Base-by-base conservation (phyloP, 2,113 vertebrate genomes). In the Micronycteris hirsuta region DNA sequence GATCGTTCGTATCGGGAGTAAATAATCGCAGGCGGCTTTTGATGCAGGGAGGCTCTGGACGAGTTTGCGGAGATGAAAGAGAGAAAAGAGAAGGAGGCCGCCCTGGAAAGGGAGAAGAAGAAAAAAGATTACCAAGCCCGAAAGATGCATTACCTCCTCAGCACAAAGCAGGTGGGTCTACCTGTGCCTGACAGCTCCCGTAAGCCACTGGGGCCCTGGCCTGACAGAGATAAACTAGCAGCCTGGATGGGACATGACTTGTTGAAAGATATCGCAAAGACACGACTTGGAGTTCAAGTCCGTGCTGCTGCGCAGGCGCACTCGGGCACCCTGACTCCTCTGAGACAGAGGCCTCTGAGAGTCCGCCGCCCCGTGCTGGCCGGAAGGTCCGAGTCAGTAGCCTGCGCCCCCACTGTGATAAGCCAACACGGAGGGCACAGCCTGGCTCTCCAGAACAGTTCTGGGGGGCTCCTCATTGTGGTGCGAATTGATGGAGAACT, bases 111-210 rank as follows among this genome's bases (percentile, higher is more conserved):
- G 93, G 98, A 99, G 96, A 98, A 99, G 96, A 98, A 96, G 95
- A 89, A 97, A 89, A 99, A 98, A 98, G 86, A 98, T 90, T 94
- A 98, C 96, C 98, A 98, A 98, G 99, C 99, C 77, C 98, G 98
- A 92, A 99, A 99, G 98, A 98, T 98, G 98, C 99, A 99, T 98
- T 99, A 99, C 98, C 99, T 99, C 92, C 98, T 99, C 97, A 99
- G 99, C 98, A 99, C 99, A 11, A 97, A 98, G 91, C 99, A 99
- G 99, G 99, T 99, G 89, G 97, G 99, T 98, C 58, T 96, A 97
- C 98, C 97, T 97, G 96, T 97, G 94, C 97, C 98, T 98, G 98
- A 98, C 98, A 98, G 98, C 98, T 98, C 97, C 91, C 67, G 74
- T 77, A 95, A 97, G 96, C 98, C 98, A 96, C 98, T 95, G 91